phyloP scores from a whole-genome alignment of 2,888 invertebrate species.

The Gastracanthus pulcherrimus region DNA sequence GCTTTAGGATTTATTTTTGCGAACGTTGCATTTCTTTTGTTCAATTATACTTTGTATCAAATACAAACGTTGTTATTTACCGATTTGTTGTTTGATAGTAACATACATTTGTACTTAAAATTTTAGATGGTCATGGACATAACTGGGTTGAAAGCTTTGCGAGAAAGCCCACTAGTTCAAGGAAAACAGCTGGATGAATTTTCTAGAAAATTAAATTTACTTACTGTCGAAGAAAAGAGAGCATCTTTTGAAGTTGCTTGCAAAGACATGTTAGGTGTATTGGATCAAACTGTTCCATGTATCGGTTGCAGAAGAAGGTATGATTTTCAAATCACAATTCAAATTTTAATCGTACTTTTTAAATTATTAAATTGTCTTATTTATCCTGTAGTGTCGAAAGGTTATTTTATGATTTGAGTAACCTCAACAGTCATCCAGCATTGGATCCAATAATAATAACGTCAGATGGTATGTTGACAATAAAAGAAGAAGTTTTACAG shows the following conservation, averaged over 20 bases:
- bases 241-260: constrained; percentile 90
- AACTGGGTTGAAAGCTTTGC: constrained; percentile 90
- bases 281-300: constrained; percentile 95
- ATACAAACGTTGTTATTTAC: too few relatives aligned
- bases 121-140: constrained; percentile 95
- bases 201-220: constrained; percentile 87
- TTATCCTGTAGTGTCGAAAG: constrained; percentile 88
- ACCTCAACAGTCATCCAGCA: constrained; percentile 88
- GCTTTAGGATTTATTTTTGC: not conserved
- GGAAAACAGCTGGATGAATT: constrained; percentile 93
- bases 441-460: constrained; percentile 91
- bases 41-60: not conserved
- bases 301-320: constrained; percentile 95
- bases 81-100: too few relatives aligned
- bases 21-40: not conserved
- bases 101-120: constrained; percentile 32
- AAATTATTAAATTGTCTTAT: constrained; percentile 16
- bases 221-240: constrained; percentile 88
- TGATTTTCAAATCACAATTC: constrained; percentile 19
- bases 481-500: constrained; percentile 88
- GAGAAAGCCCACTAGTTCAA: constrained; percentile 88
- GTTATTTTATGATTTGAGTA: constrained; percentile 90
- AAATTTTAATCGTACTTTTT: not conserved
- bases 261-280: constrained; percentile 89
- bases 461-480: constrained; percentile 86